These are phyloP conservation scores for Cotesia chilonis DNA, from an alignment of 1,140 invertebrate species.

Conservation along the genomic window DNA sequence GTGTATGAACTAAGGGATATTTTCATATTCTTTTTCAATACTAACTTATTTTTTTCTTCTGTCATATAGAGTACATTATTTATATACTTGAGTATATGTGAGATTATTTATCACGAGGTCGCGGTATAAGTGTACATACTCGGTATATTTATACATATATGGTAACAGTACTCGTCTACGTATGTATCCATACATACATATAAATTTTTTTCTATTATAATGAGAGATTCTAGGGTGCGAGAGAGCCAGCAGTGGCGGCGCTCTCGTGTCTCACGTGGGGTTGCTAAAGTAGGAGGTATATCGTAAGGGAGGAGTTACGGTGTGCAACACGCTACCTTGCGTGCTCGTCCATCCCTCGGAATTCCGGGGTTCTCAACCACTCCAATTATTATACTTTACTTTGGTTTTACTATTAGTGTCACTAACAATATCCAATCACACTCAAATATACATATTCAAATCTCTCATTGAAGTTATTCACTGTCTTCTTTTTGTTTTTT, in stretches of 20 bases:
- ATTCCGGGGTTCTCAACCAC: constrained; percentile 55
- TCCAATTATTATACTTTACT: constrained; percentile 28
- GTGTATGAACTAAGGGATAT: background rate
- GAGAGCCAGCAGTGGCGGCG: constrained; percentile 32
- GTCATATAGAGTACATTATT: constrained; percentile 25
- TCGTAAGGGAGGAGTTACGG: constrained; percentile 40
- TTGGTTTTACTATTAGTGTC: constrained; percentile 16
- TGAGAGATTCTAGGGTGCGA: constrained; percentile 49
- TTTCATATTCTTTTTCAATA: constrained; percentile 24
- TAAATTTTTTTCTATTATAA: constrained; percentile 49
- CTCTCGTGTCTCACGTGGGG: constrained; percentile 48
- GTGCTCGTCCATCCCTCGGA: constrained; percentile 60
- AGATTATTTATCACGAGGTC: constrained; percentile 42
- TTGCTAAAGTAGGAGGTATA: constrained; percentile 39
- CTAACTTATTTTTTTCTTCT: background rate
- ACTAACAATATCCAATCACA: constrained; percentile 11
- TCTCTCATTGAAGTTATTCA: background rate
- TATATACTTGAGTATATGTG: constrained; percentile 42
- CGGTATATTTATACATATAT: constrained; percentile 46
- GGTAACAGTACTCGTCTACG: constrained; percentile 44
- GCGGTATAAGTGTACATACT: constrained; percentile 22
- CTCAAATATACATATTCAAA: background rate
- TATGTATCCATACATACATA: constrained; percentile 38
- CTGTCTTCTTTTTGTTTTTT: too few species aligned
- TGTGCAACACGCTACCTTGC: constrained; percentile 60